A percentile compares a stretch with the other conserved stretches of the same genome.
Conservation (phyloP, 2,888 invertebrate species). For the Scelioninae gen. 2 region DNA sequence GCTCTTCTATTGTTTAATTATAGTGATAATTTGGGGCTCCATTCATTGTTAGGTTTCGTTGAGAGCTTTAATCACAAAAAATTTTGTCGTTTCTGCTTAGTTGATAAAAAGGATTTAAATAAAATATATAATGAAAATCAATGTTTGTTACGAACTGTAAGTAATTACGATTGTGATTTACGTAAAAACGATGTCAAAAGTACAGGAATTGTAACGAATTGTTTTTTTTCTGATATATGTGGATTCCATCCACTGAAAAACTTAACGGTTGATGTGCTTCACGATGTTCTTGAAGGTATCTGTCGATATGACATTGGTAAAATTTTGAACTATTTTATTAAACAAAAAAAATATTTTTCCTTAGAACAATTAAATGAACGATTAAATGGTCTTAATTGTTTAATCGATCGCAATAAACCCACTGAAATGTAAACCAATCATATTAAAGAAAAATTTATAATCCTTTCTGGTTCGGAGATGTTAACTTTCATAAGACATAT, state of each 20-base stretch:
- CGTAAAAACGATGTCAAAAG: constrained; percentile 19
- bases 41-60: constrained; percentile 42
- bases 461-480: constrained; percentile 9
- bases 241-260: constrained; percentile 44
- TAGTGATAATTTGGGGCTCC: constrained; percentile 54
- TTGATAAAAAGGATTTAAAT: constrained; percentile 1
- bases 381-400: constrained; percentile 2
- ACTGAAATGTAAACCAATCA: constrained; percentile 8
- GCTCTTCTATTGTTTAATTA: constrained; percentile 38
- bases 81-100: constrained; percentile 37
- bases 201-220: constrained; percentile 17
- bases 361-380: constrained; percentile 6
- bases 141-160: constrained; percentile 19
- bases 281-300: constrained; percentile 39
- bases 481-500: constrained; percentile 13
- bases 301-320: constrained; percentile 19
- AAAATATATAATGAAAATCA: too few relatives aligned
- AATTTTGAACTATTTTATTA: constrained; percentile 14
- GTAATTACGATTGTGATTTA: constrained; percentile 19
- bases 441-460: constrained; percentile 1
- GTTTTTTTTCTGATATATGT: constrained; percentile 22
- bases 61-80: constrained; percentile 42
- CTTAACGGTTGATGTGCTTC: constrained; percentile 30
- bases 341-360: not conserved
- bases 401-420: constrained; percentile 5